These are phyloP conservation scores for Elegia similella DNA, from an alignment of 2,888 invertebrate genomes.

Conservation along the genomic window DNA sequence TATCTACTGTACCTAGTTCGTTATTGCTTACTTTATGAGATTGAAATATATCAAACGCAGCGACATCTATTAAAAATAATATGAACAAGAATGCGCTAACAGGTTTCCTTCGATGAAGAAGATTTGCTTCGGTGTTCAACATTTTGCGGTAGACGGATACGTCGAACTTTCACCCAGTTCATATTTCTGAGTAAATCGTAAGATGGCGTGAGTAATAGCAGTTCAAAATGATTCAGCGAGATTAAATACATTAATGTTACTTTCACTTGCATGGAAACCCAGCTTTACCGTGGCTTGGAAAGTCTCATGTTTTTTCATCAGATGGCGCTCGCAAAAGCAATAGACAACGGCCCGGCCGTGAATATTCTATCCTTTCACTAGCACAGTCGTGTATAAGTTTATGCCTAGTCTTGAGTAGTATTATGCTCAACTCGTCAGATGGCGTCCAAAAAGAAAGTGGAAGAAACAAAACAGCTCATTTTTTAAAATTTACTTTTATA, in stretches of 20 bases:
- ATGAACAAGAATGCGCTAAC: neutral
- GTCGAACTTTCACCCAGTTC: neutral
- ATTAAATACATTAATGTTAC: neutral
- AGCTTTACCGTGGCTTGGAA: too few species aligned
- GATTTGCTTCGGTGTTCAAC: neutral
- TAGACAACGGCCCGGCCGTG: neutral
- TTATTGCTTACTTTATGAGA: too few species aligned
- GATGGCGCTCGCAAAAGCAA: neutral
- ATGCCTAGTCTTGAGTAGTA: too few species aligned
- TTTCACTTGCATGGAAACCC: neutral
- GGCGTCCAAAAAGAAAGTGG: too few species aligned
- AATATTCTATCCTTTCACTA: neutral
- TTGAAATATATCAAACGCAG: neutral
- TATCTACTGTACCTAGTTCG: too few species aligned
- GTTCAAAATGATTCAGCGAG: neutral
- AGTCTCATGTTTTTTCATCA: too few species aligned
- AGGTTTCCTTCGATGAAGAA: neutral
- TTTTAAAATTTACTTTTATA: too few species aligned
- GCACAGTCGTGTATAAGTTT: neutral
- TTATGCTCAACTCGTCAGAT: neutral
- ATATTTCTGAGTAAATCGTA: neutral
- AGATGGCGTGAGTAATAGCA: neutral
- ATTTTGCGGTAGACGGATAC: neutral
- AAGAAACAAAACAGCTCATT: too few species aligned
- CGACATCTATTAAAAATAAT: neutral